phyloP scores from a whole-genome alignment of 2,113 vertebrate genomes.

The Onychostoma macrolepis region DNA sequence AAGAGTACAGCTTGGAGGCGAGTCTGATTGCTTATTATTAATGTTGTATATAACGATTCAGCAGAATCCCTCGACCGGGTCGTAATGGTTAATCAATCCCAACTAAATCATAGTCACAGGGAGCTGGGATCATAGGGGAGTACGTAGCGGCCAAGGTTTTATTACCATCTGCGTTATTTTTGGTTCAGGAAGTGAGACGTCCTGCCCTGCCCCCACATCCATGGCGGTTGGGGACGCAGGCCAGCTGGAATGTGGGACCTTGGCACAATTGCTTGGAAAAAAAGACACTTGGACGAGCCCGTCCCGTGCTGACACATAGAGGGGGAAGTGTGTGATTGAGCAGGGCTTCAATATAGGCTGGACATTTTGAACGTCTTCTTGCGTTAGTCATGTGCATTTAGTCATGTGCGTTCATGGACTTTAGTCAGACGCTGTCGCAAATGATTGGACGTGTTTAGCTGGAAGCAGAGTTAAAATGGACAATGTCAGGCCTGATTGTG shows the following conservation, averaged over 20 bases:
- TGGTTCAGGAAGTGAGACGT: conserved; percentile 71
- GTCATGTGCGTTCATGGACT: background rate
- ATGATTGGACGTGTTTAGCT: conserved; percentile 40
- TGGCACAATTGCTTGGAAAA: conserved; percentile 70
- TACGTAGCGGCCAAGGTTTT: conserved; percentile 28
- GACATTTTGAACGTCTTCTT: conserved; percentile 32
- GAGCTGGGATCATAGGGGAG: background rate
- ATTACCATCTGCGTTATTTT: conserved; percentile 69
- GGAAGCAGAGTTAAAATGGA: conserved; percentile 10
- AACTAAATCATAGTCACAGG: conserved; percentile 26
- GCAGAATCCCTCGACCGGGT: background rate
- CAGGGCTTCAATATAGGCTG: conserved; percentile 23
- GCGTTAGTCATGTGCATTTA: conserved; percentile 30
- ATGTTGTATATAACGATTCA: conserved; percentile 22
- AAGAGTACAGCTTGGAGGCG: conserved; percentile 98
- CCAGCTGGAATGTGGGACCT: conserved; percentile 70
- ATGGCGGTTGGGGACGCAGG: conserved; percentile 44
- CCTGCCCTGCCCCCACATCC: conserved; percentile 28
- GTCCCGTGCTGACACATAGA: conserved; percentile 56
- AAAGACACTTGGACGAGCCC: conserved; percentile 61
- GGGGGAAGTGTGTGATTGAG: conserved; percentile 50
- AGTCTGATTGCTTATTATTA: conserved; percentile 54
- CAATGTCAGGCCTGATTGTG: background rate
- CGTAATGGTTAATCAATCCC: conserved; percentile 34
- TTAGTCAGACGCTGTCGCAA: conserved; percentile 2